Conservation (phyloP, 2,797 vertebrate genomes). For the Gallirallus australis region DNA sequence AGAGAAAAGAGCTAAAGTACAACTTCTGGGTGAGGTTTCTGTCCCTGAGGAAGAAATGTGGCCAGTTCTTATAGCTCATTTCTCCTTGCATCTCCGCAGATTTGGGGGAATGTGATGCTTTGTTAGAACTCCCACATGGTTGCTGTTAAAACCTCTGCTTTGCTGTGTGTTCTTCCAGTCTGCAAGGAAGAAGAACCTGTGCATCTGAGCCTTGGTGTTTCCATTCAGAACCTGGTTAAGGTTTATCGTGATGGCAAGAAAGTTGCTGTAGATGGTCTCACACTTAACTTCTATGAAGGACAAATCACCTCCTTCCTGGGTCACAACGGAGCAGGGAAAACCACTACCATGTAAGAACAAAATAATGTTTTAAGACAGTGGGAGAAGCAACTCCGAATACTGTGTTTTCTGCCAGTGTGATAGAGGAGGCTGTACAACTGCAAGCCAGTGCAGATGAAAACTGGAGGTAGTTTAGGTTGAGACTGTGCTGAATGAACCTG, state of each 20-base stretch:
- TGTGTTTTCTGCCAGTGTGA: rapidly evolving
- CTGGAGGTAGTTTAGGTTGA: background rate
- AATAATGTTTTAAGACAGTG: background rate
- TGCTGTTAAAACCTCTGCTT: background rate
- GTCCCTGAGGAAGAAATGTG: background rate
- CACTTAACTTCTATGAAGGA: constrained; percentile 94
- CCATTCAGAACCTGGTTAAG: constrained; percentile 95
- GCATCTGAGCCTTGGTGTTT: constrained; percentile 93
- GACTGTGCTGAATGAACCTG: background rate
- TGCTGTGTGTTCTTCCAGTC: constrained; percentile 73
- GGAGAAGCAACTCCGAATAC: background rate
- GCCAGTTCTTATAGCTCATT: background rate
- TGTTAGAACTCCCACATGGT: background rate
- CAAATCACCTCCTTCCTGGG: constrained; percentile 98
- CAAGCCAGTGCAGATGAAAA: background rate
- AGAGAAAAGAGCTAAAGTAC: background rate
- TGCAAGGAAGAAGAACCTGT: constrained; percentile 93
- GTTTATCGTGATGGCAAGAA: constrained; percentile 96
- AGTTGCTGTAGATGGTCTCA: constrained; percentile 93
- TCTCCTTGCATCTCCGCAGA: background rate
- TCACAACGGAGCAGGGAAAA: constrained; percentile 98
- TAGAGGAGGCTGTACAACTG: background rate
- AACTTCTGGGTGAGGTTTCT: background rate
- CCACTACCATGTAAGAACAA: constrained; percentile 94
- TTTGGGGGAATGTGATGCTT: background rate